Conservation (phyloP, 2,113 vertebrate genomes). For the Brevimyrus niger region DNA sequence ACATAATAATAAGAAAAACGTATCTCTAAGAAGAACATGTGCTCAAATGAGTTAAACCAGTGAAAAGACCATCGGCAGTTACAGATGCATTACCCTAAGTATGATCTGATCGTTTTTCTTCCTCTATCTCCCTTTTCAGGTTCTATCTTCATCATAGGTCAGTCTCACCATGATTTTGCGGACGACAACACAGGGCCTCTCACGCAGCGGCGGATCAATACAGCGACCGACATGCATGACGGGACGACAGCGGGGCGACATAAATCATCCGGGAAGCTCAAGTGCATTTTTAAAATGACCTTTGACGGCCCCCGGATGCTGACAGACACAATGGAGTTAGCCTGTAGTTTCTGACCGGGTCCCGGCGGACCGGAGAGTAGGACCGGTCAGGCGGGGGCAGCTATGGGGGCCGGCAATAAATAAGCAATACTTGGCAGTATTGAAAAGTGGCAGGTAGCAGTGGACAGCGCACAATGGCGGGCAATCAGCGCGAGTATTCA, state of each 20-base stretch:
- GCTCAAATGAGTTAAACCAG: background rate
- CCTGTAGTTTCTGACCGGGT: background rate
- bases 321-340: background rate
- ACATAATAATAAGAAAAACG: background rate
- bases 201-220: background rate
- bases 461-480: background rate
- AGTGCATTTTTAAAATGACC: conserved; percentile 8
- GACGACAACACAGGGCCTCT: background rate
- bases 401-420: background rate
- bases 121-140: background rate
- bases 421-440: background rate
- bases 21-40: background rate
- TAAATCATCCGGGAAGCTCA: conserved; percentile 14
- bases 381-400: background rate
- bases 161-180: background rate
- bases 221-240: background rate
- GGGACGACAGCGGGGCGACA: background rate
- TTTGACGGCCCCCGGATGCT: background rate
- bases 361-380: background rate
- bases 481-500: conserved; percentile 55
- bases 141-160: background rate
- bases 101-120: background rate
- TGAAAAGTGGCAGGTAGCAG: background rate
- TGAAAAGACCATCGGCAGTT: background rate
- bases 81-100: background rate